These are phyloP conservation scores for Latheticus oryzae DNA, from an alignment of 2,888 invertebrate species.

Conservation along the genomic window DNA sequence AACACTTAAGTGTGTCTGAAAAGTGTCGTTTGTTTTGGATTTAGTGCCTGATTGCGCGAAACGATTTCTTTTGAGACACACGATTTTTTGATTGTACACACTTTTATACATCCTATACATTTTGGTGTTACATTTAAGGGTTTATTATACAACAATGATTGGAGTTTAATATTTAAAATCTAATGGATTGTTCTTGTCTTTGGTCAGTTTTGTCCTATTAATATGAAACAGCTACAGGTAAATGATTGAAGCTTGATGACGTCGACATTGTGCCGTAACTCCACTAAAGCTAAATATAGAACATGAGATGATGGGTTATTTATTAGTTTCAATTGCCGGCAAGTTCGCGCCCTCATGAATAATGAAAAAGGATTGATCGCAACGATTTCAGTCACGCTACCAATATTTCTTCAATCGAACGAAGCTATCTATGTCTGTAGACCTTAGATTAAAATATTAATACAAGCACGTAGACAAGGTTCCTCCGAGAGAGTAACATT, in stretches of 20 bases:
- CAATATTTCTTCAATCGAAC: conserved; percentile 28
- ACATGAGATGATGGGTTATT: conserved; percentile 31
- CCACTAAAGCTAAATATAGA: conserved; percentile 36
- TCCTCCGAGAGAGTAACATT: conserved; percentile 3
- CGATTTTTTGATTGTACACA: conserved; percentile 39
- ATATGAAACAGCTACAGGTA: conserved; percentile 34
- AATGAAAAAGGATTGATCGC: conserved; percentile 32
- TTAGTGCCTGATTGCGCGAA: neutral
- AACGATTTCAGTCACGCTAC: conserved; percentile 39
- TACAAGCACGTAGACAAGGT: conserved; percentile 31
- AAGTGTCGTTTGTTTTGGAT: conserved; percentile 7
- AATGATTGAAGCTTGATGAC: conserved; percentile 6
- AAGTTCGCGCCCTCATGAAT: conserved; percentile 33
- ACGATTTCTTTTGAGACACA: conserved; percentile 21
- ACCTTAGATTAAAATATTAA: conserved; percentile 39
- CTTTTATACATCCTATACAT: conserved; percentile 29
- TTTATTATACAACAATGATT: conserved; percentile 40
- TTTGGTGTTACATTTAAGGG: conserved; percentile 42
- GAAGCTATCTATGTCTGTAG: no score
- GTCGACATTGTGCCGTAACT: conserved; percentile 5
- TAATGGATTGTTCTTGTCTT: conserved; percentile 39
- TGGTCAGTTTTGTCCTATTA: conserved; percentile 34
- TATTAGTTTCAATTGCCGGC: conserved; percentile 35
- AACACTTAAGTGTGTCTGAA: conserved; percentile 20
- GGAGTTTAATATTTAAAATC: conserved; percentile 24